Percentiles rank a stretch among this genome's conserved stretches.
phyloP scores from a whole-genome alignment of 1,140 invertebrate genomes.

The Pachyrhynchus sulphureomaculatus region DNA sequence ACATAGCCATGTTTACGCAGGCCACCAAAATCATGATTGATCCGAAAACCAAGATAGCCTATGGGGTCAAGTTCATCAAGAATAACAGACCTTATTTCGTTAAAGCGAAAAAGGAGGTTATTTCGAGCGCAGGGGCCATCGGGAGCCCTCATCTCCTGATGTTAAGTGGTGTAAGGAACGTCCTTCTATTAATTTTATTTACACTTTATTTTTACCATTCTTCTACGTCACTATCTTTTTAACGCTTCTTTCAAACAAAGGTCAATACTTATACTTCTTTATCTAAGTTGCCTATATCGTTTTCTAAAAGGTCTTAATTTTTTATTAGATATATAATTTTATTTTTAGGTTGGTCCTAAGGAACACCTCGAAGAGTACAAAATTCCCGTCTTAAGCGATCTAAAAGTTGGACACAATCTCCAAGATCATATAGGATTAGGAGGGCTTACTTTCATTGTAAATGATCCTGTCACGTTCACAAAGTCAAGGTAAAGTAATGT shows the following conservation, averaged over 20 bases:
- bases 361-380: slow-evolving; percentile 74
- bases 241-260: too few species aligned
- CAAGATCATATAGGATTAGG: slow-evolving; percentile 84
- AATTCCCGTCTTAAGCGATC: slow-evolving; percentile 72
- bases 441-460: slow-evolving; percentile 77
- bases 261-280: too few species aligned
- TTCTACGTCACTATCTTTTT: too few species aligned
- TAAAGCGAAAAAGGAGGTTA: slow-evolving; percentile 71
- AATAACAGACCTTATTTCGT: slow-evolving; percentile 65
- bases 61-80: slow-evolving; percentile 73
- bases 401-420: slow-evolving; percentile 79
- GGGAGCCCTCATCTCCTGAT: slow-evolving; percentile 84
- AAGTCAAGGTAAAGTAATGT: slow-evolving; percentile 54
- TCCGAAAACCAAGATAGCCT: slow-evolving; percentile 64
- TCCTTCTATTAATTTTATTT: too few species aligned
- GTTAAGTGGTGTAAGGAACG: slow-evolving; percentile 76
- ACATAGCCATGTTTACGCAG: slow-evolving; percentile 78
- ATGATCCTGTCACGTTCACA: slow-evolving; percentile 77
- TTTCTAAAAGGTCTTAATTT: too few species aligned
- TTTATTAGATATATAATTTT: too few species aligned
- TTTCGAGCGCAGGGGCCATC: slow-evolving; percentile 79
- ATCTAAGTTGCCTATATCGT: too few species aligned
- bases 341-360: slow-evolving; percentile 65
- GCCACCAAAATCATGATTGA: slow-evolving; percentile 72
- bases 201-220: too few species aligned